These are phyloP conservation scores for Herminia tarsipennalis DNA, from an alignment of 2,888 invertebrate species.

Conservation along the genomic window DNA sequence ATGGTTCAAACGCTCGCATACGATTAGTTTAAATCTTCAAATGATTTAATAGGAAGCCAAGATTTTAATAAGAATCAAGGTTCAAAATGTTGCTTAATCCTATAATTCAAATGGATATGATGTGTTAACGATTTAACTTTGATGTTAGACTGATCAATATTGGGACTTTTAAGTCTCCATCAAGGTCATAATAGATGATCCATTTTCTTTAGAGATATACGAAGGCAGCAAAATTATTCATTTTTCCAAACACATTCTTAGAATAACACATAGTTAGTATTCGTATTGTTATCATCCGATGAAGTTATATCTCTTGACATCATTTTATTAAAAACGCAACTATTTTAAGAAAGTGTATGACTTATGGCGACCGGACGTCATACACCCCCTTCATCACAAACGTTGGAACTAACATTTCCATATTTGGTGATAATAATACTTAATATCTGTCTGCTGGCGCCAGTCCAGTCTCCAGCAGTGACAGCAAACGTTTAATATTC, in stretches of 20 bases:
- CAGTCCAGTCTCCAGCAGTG: constrained; percentile 38
- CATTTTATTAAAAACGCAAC: background rate
- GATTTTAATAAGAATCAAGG: background rate
- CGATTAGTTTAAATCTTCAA: background rate
- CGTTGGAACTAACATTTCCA: constrained; percentile 17
- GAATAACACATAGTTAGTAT: too few relatives aligned
- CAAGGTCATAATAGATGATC: too few relatives aligned
- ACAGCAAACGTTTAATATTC: constrained; percentile 43
- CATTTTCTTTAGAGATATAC: too few relatives aligned
- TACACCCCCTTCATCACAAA: constrained; percentile 22
- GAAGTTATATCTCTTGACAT: background rate
- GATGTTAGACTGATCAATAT: too few relatives aligned
- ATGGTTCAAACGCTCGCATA: constrained; percentile 41
- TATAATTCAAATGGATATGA: too few relatives aligned
- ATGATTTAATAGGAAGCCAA: background rate
- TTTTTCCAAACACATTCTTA: too few relatives aligned
- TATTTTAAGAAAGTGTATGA: background rate
- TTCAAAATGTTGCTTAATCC: too few relatives aligned
- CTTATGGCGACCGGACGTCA: constrained; percentile 14
- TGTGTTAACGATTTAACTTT: too few relatives aligned
- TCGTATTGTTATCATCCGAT: too few relatives aligned
- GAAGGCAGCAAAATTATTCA: too few relatives aligned
- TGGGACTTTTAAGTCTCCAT: too few relatives aligned
- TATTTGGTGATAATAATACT: constrained; percentile 32
- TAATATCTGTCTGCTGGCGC: constrained; percentile 51